phyloP scores from a whole-genome alignment of 2,113 vertebrate species.

The Helogale parvula region DNA sequence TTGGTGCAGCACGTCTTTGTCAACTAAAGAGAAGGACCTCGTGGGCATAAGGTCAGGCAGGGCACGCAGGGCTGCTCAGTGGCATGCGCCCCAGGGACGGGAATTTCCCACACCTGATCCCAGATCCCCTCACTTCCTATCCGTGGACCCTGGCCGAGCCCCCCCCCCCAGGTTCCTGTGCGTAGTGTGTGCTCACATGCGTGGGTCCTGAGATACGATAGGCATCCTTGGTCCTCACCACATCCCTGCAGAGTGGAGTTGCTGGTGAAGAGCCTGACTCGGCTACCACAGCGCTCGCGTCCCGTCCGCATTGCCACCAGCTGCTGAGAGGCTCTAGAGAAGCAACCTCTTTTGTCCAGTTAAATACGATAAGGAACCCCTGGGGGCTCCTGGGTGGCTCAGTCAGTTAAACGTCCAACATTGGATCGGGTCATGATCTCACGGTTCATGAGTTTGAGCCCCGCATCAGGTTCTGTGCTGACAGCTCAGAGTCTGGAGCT shows the following conservation, averaged over 20 bases:
- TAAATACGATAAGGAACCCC: not conserved
- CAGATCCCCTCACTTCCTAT: not conserved
- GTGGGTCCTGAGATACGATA: rapidly evolving
- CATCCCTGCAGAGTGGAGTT: rapidly evolving
- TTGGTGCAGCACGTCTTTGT: rapidly evolving
- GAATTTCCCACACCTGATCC: not conserved
- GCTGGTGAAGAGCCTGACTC: not conserved
- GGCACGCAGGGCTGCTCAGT: not conserved
- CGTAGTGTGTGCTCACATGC: not conserved
- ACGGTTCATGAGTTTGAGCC: too few species aligned
- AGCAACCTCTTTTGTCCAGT: not conserved
- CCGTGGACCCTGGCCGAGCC: not conserved
- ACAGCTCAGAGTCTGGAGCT: too few species aligned
- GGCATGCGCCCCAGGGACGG: not conserved
- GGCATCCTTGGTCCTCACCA: not conserved
- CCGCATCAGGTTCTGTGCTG: too few species aligned
- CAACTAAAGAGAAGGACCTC: not conserved
- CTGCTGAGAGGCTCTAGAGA: not conserved
- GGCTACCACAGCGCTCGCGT: not conserved
- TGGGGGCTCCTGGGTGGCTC: too few species aligned
- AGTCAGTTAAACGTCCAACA: too few species aligned
- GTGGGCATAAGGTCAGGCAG: not conserved
- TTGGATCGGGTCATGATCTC: too few species aligned
- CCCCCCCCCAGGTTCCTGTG: not conserved
- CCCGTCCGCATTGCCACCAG: not conserved